Evolutionary conservation across 2,888 invertebrate genomes (phyloP).

Genomic region (Drosophila subquinaria): DNA sequence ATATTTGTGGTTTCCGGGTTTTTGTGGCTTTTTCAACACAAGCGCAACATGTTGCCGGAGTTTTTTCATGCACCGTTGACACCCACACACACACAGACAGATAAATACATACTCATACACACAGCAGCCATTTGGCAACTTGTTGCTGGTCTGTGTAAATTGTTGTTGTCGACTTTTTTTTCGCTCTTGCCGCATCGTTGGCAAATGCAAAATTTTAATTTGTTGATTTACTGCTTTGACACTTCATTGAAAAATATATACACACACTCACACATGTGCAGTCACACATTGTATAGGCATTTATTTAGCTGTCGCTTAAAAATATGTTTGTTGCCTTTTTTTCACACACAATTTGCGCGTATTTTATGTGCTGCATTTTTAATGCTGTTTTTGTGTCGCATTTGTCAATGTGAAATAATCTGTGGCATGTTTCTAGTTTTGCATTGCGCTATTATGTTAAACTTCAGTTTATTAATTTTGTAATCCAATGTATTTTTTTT

Average conservation of each 20-base stretch:
- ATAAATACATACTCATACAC: conserved; percentile 8
- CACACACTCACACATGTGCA: conserved; percentile 11
- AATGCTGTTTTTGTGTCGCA: conserved; percentile 55
- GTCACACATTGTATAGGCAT: conserved; percentile 31
- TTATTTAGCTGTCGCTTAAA: conserved; percentile 51
- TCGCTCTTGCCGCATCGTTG: conserved; percentile 30
- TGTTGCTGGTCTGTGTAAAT: conserved; percentile 48
- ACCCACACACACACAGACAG: conserved; percentile 35
- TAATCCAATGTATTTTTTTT: conserved; percentile 61
- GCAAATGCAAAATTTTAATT: conserved; percentile 67
- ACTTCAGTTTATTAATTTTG: conserved; percentile 74
- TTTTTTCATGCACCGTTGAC: conserved; percentile 45
- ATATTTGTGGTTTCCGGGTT: conserved; percentile 81
- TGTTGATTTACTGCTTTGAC: conserved; percentile 69
- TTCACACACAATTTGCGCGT: conserved; percentile 22
- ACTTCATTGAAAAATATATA: conserved; percentile 51
- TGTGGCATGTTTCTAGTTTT: conserved; percentile 52
- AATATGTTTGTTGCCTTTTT: conserved; percentile 33
- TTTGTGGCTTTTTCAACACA: conserved; percentile 65
- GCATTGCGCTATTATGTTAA: conserved; percentile 25
- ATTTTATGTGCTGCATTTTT: conserved; percentile 68
- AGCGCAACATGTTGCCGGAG: conserved; percentile 71
- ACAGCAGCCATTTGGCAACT: conserved; percentile 39
- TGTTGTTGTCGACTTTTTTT: conserved; percentile 11
- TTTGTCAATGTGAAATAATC: conserved; percentile 74